Evolutionary conservation across 1,140 invertebrate species (phyloP), one percentile per base, ranked within the genome.

Genomic region (Pseudomyrmex pallidus): DNA sequence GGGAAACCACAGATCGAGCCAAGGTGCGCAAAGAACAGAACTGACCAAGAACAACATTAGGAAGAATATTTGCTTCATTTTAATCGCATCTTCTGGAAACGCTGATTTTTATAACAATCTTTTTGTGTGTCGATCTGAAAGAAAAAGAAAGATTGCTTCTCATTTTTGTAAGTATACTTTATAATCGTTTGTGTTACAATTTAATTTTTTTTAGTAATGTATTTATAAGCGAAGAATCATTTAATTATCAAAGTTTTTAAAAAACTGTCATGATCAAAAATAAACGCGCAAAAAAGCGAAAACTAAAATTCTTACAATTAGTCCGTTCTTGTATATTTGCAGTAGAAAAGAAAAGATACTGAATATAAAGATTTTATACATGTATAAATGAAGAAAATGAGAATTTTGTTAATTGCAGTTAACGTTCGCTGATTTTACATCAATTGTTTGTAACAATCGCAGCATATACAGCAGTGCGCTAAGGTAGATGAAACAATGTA

Each of bases 1-100:
- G n/a, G 87, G 88, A 13, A 91, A 86, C 70, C 92, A 77, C 17
- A 91, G 57, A 22, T 93, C 86, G 15, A 93, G 25, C 92, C 92
- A 93, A 5, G 92, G 92, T 13, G 90, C 90, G 35, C 76, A 90
- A 10, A 89, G 44, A 17, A 74, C 89, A 10, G 73, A 44, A 10
- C 72, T 78, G n/a, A 91, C 73, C 12, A 90, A 50, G n/a, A 91
- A n/a, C 0, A 91, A 44, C 7, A 25, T 25, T 25, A 93, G 44
- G 0, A 91, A 0, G 44, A 92, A 83, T 5, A 92, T 84, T 48
- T 68, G 85, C 76, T 85, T 91, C 90, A 91, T 91, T 54, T 86
- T 89, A 12, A 17, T 10, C 8, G 1, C 17, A 13, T 64, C 15
- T 22, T 5, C 13, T 59, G 44, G 8, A 63, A 74, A 74, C 17